Evolutionary conservation across 2,888 invertebrate genomes (phyloP).

Genomic region (Tetranychus piercei): DNA sequence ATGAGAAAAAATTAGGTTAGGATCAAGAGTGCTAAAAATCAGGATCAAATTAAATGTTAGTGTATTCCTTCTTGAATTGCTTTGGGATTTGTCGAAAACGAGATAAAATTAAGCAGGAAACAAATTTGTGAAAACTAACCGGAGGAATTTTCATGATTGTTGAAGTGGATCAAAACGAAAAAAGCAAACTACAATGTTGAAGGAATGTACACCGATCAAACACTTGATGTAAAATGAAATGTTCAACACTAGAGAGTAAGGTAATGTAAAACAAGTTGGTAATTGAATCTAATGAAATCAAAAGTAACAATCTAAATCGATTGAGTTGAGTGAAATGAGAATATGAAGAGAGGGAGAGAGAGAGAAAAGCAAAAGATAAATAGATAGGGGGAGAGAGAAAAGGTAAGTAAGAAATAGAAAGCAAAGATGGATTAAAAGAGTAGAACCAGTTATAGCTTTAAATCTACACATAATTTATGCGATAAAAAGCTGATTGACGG

Average conservation of each 20-base stretch:
- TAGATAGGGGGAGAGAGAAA: no score
- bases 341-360: slow-evolving; percentile 24
- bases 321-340: slow-evolving; percentile 21
- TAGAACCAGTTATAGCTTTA: no score
- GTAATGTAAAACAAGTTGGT: background rate
- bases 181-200: no score
- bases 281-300: background rate
- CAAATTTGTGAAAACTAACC: background rate
- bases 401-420: no score
- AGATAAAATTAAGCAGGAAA: slow-evolving; percentile 6
- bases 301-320: background rate
- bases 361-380: slow-evolving; percentile 15
- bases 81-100: no score
- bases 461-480: no score
- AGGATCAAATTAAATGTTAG: no score
- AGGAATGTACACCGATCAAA: no score
- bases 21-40: background rate
- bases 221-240: background rate
- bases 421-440: no score
- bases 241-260: background rate
- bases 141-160: background rate
- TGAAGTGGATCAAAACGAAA: background rate
- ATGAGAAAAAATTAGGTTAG: no score
- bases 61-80: no score
- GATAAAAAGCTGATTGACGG: no score